These are phyloP conservation scores for Lycodopsis pacificus DNA, from an alignment of 2,797 vertebrate species.

Conservation along the genomic window DNA sequence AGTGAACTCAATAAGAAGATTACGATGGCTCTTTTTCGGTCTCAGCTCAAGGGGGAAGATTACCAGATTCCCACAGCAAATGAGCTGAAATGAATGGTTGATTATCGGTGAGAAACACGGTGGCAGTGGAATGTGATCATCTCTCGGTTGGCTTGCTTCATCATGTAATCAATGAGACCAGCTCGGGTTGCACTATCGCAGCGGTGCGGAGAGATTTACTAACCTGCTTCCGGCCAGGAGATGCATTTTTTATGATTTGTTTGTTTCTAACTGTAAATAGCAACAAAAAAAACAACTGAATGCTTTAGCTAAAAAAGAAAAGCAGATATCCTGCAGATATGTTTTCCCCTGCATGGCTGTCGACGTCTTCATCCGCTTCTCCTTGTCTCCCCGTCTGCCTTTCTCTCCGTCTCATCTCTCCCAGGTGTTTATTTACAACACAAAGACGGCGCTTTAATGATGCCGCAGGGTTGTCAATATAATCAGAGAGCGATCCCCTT, in stretches of 20 bases:
- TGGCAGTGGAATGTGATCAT: constrained; percentile 61
- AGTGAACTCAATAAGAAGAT: constrained; percentile 64
- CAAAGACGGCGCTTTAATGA: constrained; percentile 72
- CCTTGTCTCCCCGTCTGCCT: constrained; percentile 17
- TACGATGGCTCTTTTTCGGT: constrained; percentile 70
- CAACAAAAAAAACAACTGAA: background rate
- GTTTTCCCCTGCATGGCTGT: constrained; percentile 41
- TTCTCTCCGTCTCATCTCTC: constrained; percentile 50
- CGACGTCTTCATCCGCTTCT: constrained; percentile 34
- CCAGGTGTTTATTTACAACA: constrained; percentile 73
- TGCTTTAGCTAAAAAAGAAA: background rate
- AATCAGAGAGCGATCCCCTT: constrained; percentile 68
- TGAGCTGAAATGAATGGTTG: constrained; percentile 74
- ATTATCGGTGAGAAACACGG: constrained; percentile 72
- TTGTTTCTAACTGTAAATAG: constrained; percentile 36
- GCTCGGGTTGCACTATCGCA: constrained; percentile 6
- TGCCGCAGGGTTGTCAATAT: constrained; percentile 69
- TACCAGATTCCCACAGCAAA: constrained; percentile 72
- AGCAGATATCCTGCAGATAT: background rate
- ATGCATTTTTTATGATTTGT: constrained; percentile 40
- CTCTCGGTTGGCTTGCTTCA: constrained; percentile 65
- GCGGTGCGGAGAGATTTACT: background rate
- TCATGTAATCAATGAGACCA: constrained; percentile 62
- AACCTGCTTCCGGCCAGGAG: constrained; percentile 21
- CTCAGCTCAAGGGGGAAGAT: constrained; percentile 77